These are phyloP conservation scores for Sphaerodactylus townsendi DNA, from an alignment of 2,113 vertebrate genomes.

Conservation along the genomic window DNA sequence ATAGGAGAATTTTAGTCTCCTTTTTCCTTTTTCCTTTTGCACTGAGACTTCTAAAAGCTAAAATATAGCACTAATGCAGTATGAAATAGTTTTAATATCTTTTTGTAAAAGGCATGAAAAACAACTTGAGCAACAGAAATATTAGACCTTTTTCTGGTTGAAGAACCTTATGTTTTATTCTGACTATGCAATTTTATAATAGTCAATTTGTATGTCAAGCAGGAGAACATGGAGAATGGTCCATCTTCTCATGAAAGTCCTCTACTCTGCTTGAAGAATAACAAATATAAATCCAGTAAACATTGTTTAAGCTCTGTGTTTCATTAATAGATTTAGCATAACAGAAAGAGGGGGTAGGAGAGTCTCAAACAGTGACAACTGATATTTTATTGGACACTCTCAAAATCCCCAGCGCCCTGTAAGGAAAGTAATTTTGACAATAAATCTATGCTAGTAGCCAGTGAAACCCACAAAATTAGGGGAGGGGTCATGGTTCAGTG, in stretches of 20 bases:
- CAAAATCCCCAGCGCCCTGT: background rate
- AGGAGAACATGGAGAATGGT: conserved; percentile 1
- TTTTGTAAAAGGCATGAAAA: too few relatives aligned
- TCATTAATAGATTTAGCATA: background rate
- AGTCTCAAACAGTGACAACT: background rate
- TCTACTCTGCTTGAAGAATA: background rate
- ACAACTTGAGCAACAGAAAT: background rate
- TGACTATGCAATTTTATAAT: conserved; percentile 26
- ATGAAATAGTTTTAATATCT: too few relatives aligned
- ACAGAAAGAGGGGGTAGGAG: background rate
- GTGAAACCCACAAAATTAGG: too few relatives aligned
- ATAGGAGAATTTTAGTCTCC: too few relatives aligned
- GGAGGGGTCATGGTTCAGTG: too few relatives aligned
- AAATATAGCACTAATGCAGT: too few relatives aligned
- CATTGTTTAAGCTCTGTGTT: background rate
- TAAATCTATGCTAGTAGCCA: background rate
- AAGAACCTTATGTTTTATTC: too few relatives aligned
- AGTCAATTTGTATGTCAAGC: conserved; percentile 45
- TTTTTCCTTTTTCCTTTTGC: too few relatives aligned
- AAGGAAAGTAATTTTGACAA: background rate
- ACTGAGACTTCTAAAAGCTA: too few relatives aligned
- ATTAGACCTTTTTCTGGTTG: conserved; percentile 25
- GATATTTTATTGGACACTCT: background rate
- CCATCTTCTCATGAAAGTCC: conserved; percentile 2
- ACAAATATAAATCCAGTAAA: conserved; percentile 18